phyloP scores from a whole-genome alignment of 2,888 invertebrate species.

The Rhagophthalmus giganteus region DNA sequence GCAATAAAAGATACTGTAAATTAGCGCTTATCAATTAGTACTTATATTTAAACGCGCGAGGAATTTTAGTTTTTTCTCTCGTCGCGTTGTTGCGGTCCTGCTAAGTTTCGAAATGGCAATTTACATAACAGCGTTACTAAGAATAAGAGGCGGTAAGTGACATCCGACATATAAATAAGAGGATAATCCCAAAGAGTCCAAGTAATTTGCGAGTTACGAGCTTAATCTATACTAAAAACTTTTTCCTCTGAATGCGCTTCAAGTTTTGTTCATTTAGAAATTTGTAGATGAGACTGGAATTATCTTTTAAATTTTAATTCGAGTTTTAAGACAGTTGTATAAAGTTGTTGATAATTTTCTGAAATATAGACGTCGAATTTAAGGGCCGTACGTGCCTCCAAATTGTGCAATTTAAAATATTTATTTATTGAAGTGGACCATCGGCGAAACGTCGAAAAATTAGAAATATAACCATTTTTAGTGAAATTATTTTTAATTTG shows the following conservation, averaged over 20 bases:
- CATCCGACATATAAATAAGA: slow-evolving; percentile 34
- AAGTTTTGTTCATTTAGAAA: slow-evolving; percentile 38
- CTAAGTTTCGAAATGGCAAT: too few species aligned
- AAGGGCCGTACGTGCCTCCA: too few species aligned
- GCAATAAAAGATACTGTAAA: too few species aligned
- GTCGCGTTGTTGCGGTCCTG: too few species aligned
- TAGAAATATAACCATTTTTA: too few species aligned
- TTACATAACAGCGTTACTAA: slow-evolving; percentile 21
- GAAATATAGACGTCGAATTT: too few species aligned
- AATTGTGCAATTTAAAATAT: background rate
- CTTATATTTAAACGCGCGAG: too few species aligned
- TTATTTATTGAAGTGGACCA: background rate
- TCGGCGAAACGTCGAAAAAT: too few species aligned
- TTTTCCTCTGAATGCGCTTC: slow-evolving; percentile 16
- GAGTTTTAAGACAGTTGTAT: slow-evolving; percentile 45
- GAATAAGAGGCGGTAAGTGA: slow-evolving; percentile 20
- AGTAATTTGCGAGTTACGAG: slow-evolving; percentile 38
- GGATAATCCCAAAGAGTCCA: slow-evolving; percentile 30
- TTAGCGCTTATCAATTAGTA: too few species aligned
- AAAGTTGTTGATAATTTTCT: too few species aligned
- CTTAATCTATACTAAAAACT: slow-evolving; percentile 37
- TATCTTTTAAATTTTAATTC: slow-evolving; percentile 47
- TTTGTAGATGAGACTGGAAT: slow-evolving; percentile 41
- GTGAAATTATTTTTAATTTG: too few species aligned
- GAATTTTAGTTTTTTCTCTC: too few species aligned